phyloP scores from a whole-genome alignment of 2,113 vertebrate species.

The Gnathonemus longibarbis region DNA sequence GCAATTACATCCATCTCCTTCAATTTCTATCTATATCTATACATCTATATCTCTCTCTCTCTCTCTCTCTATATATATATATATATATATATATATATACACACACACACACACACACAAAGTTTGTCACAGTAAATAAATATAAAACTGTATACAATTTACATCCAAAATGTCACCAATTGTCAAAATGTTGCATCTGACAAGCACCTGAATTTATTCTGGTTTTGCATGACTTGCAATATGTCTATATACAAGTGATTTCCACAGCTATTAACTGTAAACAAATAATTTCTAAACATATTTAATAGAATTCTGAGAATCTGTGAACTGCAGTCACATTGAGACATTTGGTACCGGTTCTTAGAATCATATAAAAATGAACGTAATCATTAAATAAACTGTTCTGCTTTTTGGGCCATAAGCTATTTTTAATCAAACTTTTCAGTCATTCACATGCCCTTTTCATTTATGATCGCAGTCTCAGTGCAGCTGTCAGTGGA shows the following conservation, averaged over 20 bases:
- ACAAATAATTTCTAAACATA: neutral
- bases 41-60: neutral
- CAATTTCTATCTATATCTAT: neutral
- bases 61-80: too few relatives aligned
- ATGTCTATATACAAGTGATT: neutral
- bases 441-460: neutral
- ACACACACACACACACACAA: too few relatives aligned
- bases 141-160: neutral
- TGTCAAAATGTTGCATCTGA: neutral
- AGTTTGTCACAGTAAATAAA: neutral
- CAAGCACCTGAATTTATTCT: neutral
- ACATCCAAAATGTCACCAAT: neutral
- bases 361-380: neutral
- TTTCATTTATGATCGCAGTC: neutral
- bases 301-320: neutral
- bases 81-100: too few relatives aligned
- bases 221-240: neutral
- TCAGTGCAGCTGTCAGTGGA: neutral
- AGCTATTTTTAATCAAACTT: neutral
- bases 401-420: neutral
- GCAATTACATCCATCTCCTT: neutral
- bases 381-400: neutral
- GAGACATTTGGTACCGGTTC: neutral
- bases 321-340: neutral
- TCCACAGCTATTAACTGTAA: neutral